A percentile compares a stretch with the other conserved stretches of the same genome.
phyloP scores from a whole-genome alignment of 2,888 invertebrate genomes.

The Agrilus mali region DNA sequence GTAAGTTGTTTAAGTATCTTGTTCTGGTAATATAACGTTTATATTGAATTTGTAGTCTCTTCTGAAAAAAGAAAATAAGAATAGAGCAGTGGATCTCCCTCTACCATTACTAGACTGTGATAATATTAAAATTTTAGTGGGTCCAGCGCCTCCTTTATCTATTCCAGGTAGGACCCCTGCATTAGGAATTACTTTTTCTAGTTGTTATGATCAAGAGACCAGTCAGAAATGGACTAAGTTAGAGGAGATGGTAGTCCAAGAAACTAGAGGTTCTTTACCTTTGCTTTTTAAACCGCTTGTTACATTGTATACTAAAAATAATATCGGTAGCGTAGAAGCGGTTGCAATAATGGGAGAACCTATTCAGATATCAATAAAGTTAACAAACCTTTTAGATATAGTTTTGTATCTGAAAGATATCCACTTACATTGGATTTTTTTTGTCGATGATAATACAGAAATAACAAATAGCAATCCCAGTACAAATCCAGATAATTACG shows the following conservation, averaged over 20 bases:
- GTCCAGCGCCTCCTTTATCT: slow-evolving; percentile 43
- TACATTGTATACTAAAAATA: slow-evolving; percentile 56
- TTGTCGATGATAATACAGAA: slow-evolving; percentile 30
- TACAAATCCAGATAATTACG: slow-evolving; percentile 29
- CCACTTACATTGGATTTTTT: slow-evolving; percentile 60
- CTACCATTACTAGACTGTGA: slow-evolving; percentile 60
- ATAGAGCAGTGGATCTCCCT: slow-evolving; percentile 44
- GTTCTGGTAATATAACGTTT: slow-evolving; percentile 1
- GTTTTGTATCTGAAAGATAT: slow-evolving; percentile 56
- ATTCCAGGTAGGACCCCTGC: slow-evolving; percentile 44
- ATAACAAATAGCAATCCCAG: slow-evolving; percentile 32
- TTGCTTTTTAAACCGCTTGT: slow-evolving; percentile 69
- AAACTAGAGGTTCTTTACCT: slow-evolving; percentile 52
- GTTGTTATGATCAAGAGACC: slow-evolving; percentile 19
- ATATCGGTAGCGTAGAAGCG: slow-evolving; percentile 52
- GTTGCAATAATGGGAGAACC: slow-evolving; percentile 70
- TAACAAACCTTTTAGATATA: slow-evolving; percentile 67
- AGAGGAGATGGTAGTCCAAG: slow-evolving; percentile 65
- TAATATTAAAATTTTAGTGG: slow-evolving; percentile 56
- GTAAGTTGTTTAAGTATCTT: slow-evolving; percentile 35
- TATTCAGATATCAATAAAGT: slow-evolving; percentile 61
- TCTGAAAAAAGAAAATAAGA: slow-evolving; percentile 10
- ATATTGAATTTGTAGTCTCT: slow-evolving; percentile 9
- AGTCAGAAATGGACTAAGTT: slow-evolving; percentile 52
- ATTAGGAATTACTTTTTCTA: slow-evolving; percentile 34